Percentiles rank a stretch among this genome's conserved stretches.
Evolutionary conservation across 2,113 vertebrate species (phyloP).

Genomic region (Uria lomvia): DNA sequence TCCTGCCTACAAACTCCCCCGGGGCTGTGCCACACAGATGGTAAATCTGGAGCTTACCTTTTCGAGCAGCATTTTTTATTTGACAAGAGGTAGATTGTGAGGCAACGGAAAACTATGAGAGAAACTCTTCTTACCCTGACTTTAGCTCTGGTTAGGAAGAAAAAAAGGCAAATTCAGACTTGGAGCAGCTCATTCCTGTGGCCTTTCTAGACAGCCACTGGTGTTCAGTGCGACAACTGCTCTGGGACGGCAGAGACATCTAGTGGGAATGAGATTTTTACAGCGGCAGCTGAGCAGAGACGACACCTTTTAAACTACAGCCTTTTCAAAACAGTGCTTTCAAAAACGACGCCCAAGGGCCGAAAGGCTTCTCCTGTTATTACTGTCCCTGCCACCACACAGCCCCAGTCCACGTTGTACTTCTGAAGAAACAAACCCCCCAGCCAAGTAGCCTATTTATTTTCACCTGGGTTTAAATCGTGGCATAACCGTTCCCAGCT

Average conservation of each 20-base stretch:
- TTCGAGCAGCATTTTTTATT: neutral
- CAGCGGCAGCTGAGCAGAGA: neutral
- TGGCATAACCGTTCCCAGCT: neutral
- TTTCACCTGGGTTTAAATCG: neutral
- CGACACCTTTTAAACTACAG: neutral
- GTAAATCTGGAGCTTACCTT: neutral
- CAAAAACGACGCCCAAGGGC: neutral
- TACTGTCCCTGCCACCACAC: fast-evolving
- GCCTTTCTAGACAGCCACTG: neutral
- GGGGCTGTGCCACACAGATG: too few relatives aligned
- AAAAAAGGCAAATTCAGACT: neutral
- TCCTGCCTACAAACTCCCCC: neutral
- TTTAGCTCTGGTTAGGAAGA: neutral
- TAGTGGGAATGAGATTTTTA: neutral
- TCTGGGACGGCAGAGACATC: neutral
- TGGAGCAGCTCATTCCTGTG: fast-evolving
- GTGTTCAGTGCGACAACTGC: neutral
- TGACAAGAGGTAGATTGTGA: neutral
- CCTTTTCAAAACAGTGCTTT: fast-evolving
- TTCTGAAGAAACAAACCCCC: neutral
- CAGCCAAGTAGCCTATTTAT: neutral
- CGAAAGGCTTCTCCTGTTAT: fast-evolving
- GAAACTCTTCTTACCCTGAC: neutral
- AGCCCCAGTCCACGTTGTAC: too few relatives aligned
- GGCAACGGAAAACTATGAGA: neutral